phyloP scores from a whole-genome alignment of 2,888 invertebrate genomes.

The Hydroisotoma schaefferi region DNA sequence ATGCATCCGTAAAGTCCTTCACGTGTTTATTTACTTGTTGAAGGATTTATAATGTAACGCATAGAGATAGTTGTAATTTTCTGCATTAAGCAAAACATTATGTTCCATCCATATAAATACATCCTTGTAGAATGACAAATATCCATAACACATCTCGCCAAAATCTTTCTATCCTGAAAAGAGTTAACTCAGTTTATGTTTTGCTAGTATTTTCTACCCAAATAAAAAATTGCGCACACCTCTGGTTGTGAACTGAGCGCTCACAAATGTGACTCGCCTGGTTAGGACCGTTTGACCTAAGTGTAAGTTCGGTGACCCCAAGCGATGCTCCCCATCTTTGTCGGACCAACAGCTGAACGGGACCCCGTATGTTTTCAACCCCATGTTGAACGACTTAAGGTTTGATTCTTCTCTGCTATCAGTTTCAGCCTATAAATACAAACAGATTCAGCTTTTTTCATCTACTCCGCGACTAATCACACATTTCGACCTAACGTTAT shows the following conservation, averaged over 20 bases:
- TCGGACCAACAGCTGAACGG: conserved; percentile 26
- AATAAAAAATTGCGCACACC: too few species aligned
- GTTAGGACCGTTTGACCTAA: conserved; percentile 13
- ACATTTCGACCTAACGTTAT: conserved; percentile 33
- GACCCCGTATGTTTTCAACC: conserved; percentile 13
- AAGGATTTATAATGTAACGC: conserved; percentile 16
- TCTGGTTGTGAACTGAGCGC: conserved; percentile 34
- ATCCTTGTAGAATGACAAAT: conserved; percentile 5
- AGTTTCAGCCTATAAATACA: conserved; percentile 16
- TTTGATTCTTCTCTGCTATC: conserved; percentile 22
- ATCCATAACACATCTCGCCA: conserved; percentile 33
- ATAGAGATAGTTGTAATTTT: conserved; percentile 16
- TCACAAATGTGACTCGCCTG: conserved; percentile 29
- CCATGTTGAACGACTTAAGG: conserved; percentile 16
- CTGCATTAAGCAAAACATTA: conserved; percentile 6
- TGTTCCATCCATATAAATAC: conserved; percentile 17
- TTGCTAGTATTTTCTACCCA: neutral
- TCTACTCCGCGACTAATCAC: conserved; percentile 30
- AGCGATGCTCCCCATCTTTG: conserved; percentile 29
- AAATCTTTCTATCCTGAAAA: conserved; percentile 27
- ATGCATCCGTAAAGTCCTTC: conserved; percentile 11
- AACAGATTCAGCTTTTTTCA: conserved; percentile 26
- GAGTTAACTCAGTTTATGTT: neutral
- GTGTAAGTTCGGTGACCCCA: conserved; percentile 23
- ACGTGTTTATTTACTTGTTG: conserved; percentile 19